Base-by-base conservation (phyloP, 2,888 invertebrate genomes). In the Nasonia oneida region DNA sequence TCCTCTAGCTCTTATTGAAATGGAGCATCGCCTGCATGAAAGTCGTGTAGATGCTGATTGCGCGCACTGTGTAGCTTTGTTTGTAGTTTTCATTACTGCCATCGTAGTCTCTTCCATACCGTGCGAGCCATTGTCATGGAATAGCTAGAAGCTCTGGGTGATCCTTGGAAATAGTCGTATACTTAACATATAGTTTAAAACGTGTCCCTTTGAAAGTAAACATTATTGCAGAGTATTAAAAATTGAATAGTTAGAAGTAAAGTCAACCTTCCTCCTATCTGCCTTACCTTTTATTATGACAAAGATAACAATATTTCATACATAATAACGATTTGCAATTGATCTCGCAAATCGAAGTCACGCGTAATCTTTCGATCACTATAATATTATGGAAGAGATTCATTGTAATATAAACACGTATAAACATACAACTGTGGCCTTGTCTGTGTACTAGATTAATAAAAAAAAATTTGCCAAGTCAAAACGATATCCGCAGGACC, bases 401-500 rank as follows among this genome's bases (percentile, higher is more conserved):
- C n/a, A 74, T 29, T 33, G 64, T 33, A 42, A 64, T 18, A 8
- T 42, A 61, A 67, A 15, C 12, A 70, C 12, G 14, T 15, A 53
- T 29, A 57, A 14, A 70, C 14, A 67, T 18, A 57, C 42, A 70
- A 76, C 50, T 8, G n/a, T 37, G 42, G 70, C 18, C 64, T 50
- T n/a, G 77, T 87, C n/a, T 83, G 39, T 87, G 85, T 87, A 33
- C 76, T 83, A 83, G 77, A 23, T 81, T 74, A 87, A 76, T 86
- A 84, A 87, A 81, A 53, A 61, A 50, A 86, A 73, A 29, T n/a
- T 53, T 79, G 82, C 83, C 70, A 81, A 85, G 83, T 86, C 77
- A 85, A 85, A 85, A 86, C 87, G 37, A 87, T 87, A 67, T 87
- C 82, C 86, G 79, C 87, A 92, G 92, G 91, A 5, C 88, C 87